Evolutionary conservation across 2,888 invertebrate species (phyloP).

Genomic region (Cactoblastis cactorum): DNA sequence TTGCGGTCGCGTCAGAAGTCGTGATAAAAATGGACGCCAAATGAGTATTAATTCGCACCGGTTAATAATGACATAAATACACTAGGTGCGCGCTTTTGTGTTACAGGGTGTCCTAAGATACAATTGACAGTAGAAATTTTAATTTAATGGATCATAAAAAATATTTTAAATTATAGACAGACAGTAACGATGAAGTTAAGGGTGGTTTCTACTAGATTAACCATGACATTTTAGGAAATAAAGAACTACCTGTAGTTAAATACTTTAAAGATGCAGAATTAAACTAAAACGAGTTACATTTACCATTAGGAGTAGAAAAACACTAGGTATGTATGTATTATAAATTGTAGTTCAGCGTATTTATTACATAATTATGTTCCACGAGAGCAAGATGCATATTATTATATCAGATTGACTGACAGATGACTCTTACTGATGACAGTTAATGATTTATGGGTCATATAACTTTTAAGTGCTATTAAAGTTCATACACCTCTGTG

Average conservation of each 20-base stretch:
- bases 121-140: not conserved
- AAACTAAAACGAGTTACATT: no score
- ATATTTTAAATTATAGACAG: no score
- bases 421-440: not conserved
- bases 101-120: slow-evolving; percentile 46
- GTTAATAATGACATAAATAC: slow-evolving; percentile 80
- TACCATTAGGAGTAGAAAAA: no score
- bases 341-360: not conserved
- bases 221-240: no score
- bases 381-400: not conserved
- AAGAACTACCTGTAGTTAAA: no score
- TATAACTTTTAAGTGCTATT: not conserved
- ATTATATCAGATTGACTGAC: not conserved
- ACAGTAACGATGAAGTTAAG: no score
- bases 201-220: no score
- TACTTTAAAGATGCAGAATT: no score
- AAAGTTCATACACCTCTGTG: no score
- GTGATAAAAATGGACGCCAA: slow-evolving; percentile 70
- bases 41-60: slow-evolving; percentile 77
- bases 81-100: slow-evolving; percentile 48
- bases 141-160: not conserved
- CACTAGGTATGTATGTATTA: no score
- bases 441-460: not conserved
- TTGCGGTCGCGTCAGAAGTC: slow-evolving; percentile 53
- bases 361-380: slow-evolving; percentile 13